Base-by-base conservation (phyloP, 2,113 vertebrate genomes). In the Mirounga angustirostris region DNA sequence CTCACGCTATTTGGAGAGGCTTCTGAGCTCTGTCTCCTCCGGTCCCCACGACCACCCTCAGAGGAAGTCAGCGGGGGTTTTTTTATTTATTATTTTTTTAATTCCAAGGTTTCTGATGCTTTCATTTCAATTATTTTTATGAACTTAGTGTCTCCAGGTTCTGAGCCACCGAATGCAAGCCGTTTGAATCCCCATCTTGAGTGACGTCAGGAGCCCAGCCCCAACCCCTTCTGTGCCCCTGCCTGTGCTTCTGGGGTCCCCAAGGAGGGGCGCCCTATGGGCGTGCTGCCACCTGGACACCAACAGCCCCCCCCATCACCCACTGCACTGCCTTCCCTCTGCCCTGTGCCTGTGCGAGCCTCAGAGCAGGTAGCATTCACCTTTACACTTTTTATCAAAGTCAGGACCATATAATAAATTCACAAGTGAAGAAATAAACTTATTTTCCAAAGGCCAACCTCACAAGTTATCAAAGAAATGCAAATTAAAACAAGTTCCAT, bases 361-460 rank as follows among this genome's bases (percentile, higher is more conserved):
- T 40, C 79, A 40, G 88, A 59, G 26, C 67, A 30, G 18, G 67
- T 6, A 74, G 36, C 58, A 56, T 87, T 65, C 7, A 1, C 80
- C 69, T 91, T 83, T n/a, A 36, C 19, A 50, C n/a, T 61, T 96
- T 81, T 78, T 85, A 94, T 93, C 95, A 82, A 97, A 96, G 83
- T 90, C 92, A 89, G 79, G 78, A 56, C 67, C 46, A 76, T 18
- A 89, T 91, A 71, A 97, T 73, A 95, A 93, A 95, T 96, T 84
- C 91, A 71, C 46, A 63, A 59, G 89, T 56, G 71, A 93, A 91
- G 76, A 91, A 96, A 95, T 52, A 56, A 7, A 93, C 94, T 93
- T 91, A 89, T 88, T 97, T 96, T 94, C 85, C 84, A 98, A 98
- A 98, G 96, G 96, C 97, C 95, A 97, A 13, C 73, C 81, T 97